Percentiles rank a stretch among this genome's conserved stretches.
phyloP scores from a whole-genome alignment of 2,888 invertebrate species.

The Toxonevra muliebris region DNA sequence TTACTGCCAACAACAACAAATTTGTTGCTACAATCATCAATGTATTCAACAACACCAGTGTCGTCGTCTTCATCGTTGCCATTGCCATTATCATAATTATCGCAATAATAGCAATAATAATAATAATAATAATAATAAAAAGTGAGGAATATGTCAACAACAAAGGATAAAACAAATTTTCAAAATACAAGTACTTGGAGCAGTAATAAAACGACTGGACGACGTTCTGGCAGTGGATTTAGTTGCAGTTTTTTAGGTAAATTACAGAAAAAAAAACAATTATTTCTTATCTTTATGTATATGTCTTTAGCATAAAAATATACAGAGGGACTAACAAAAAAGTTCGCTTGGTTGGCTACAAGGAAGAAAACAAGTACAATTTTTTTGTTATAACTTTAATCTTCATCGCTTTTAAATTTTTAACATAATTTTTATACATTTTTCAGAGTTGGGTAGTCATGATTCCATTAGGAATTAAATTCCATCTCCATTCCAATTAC shows the following conservation, averaged over 20 bases:
- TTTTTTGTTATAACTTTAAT: too few species aligned
- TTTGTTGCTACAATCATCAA: slow-evolving; percentile 12
- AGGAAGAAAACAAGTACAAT: too few species aligned
- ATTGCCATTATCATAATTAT: not conserved
- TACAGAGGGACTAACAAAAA: too few species aligned
- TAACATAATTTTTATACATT: too few species aligned
- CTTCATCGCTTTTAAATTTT: too few species aligned
- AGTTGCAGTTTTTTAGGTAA: slow-evolving; percentile 66
- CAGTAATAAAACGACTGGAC: slow-evolving; percentile 63
- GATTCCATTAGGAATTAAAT: too few species aligned
- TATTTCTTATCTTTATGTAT: too few species aligned
- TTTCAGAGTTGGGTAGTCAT: too few species aligned
- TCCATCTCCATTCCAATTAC: too few species aligned
- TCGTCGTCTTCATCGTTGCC: slow-evolving; percentile 20
- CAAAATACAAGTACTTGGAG: slow-evolving; percentile 64
- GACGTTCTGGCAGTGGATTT: slow-evolving; percentile 64
- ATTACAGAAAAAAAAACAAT: slow-evolving; percentile 19
- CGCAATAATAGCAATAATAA: too few species aligned
- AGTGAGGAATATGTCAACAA: slow-evolving; percentile 43
- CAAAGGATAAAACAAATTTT: slow-evolving; percentile 61
- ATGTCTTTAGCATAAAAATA: too few species aligned
- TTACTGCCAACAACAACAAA: not conserved
- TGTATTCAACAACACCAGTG: slow-evolving; percentile 15
- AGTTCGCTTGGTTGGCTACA: too few species aligned
- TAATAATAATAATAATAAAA: not conserved